A percentile compares a stretch with the other conserved stretches of the same genome.
Evolutionary conservation across 2,888 invertebrate genomes (phyloP).

Genomic region (Platycnemis pennipes): DNA sequence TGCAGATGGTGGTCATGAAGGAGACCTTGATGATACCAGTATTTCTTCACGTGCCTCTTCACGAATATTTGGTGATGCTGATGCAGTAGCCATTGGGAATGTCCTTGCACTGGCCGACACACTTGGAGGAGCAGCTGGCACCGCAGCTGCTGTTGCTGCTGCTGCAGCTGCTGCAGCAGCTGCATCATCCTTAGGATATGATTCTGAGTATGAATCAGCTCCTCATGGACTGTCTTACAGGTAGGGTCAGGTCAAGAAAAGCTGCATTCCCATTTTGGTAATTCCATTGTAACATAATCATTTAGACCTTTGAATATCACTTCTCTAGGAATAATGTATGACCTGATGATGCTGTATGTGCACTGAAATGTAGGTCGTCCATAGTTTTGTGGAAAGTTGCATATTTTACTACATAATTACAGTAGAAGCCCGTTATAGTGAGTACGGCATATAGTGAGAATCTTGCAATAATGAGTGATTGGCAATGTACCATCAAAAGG

Average conservation of each 20-base stretch:
- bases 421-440: no score
- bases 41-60: conserved; percentile 92
- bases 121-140: conserved; percentile 69
- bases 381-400: no score
- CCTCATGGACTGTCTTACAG: conserved; percentile 58
- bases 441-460: no score
- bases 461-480: no score
- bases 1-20: conserved; percentile 81
- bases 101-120: conserved; percentile 73
- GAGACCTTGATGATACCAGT: conserved; percentile 86
- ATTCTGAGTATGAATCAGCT: conserved; percentile 54
- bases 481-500: no score
- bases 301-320: no score
- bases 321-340: no score
- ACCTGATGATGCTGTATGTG: no score
- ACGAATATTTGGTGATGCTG: conserved; percentile 86
- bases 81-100: conserved; percentile 81
- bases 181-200: conserved; percentile 70
- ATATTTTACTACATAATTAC: no score
- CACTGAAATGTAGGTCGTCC: no score
- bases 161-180: conserved; percentile 67
- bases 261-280: not conserved
- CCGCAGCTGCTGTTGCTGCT: conserved; percentile 63
- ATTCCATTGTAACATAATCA: no score
- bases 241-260: not conserved